Percentiles rank a stretch among this genome's conserved stretches.
Conservation (phyloP, 2,113 vertebrate species). For the Bubo blakistoni region DNA sequence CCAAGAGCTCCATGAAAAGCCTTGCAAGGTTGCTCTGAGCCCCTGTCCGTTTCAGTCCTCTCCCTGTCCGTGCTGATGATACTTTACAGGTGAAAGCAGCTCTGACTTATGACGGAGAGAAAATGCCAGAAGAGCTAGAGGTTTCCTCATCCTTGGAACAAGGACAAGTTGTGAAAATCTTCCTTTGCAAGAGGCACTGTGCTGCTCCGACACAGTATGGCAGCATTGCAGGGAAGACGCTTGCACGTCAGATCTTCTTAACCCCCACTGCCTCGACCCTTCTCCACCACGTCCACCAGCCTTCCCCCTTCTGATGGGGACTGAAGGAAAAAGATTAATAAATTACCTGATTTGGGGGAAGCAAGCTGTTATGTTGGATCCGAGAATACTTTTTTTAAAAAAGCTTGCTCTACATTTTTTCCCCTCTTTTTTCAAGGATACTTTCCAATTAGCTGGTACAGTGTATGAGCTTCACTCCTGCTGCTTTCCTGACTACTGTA, state of each 20-base stretch:
- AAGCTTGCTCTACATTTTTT: background rate
- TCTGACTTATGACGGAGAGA: slow-evolving; percentile 24
- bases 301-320: background rate
- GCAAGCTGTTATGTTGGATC: background rate
- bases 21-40: background rate
- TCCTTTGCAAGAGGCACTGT: slow-evolving; percentile 26
- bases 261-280: background rate
- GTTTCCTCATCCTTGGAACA: slow-evolving; percentile 56
- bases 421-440: background rate
- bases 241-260: background rate
- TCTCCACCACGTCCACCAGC: background rate
- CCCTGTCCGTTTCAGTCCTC: background rate
- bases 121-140: slow-evolving; percentile 52
- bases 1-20: slow-evolving; percentile 49
- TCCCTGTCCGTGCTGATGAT: background rate
- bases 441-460: background rate
- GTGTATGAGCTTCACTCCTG: background rate
- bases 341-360: background rate
- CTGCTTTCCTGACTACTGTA: slow-evolving; percentile 32
- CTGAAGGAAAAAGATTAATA: background rate
- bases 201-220: slow-evolving; percentile 40
- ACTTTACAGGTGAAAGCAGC: slow-evolving; percentile 52
- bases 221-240: slow-evolving; percentile 15
- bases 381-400: background rate
- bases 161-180: slow-evolving; percentile 57